Percentiles rank a stretch among this genome's conserved stretches.
phyloP scores from a whole-genome alignment of 2,797 vertebrate species.

The Acanthiza pusilla region DNA sequence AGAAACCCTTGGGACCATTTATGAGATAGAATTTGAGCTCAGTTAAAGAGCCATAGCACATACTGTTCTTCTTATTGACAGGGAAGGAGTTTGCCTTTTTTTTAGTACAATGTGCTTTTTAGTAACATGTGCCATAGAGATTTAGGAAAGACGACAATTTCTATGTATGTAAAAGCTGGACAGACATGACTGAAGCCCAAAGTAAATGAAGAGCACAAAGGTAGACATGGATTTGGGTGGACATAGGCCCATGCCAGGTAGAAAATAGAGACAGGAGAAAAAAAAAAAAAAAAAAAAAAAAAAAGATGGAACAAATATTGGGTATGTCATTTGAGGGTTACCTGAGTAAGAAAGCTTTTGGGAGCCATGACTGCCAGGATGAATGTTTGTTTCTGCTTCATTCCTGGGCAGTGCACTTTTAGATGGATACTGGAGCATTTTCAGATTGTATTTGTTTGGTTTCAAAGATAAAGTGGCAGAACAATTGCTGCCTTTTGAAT shows the following conservation, averaged over 20 bases:
- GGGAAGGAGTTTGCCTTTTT: background rate
- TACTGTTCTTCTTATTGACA: slow-evolving; percentile 32
- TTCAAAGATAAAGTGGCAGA: background rate
- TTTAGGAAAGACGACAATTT: background rate
- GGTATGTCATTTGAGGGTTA: background rate
- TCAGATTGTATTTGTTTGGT: background rate
- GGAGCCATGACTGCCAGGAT: background rate
- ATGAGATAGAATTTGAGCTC: slow-evolving; percentile 13
- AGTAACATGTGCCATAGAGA: background rate
- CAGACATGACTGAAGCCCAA: background rate
- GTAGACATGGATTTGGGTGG: background rate
- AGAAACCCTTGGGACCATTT: slow-evolving; percentile 25
- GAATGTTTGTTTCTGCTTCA: background rate
- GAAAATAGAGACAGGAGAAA: background rate
- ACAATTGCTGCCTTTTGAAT: background rate
- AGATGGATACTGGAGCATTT: background rate
- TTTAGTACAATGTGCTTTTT: background rate
- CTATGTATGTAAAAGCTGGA: background rate
- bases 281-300: background rate
- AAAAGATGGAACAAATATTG: too few species aligned
- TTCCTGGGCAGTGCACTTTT: background rate
- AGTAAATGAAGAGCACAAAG: background rate
- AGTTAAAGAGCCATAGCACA: slow-evolving; percentile 26
- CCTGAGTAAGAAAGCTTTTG: background rate
- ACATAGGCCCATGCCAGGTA: background rate